These are phyloP conservation scores for Gnathonemus longibarbis DNA, from an alignment of 2,113 vertebrate species.

Conservation along the genomic window DNA sequence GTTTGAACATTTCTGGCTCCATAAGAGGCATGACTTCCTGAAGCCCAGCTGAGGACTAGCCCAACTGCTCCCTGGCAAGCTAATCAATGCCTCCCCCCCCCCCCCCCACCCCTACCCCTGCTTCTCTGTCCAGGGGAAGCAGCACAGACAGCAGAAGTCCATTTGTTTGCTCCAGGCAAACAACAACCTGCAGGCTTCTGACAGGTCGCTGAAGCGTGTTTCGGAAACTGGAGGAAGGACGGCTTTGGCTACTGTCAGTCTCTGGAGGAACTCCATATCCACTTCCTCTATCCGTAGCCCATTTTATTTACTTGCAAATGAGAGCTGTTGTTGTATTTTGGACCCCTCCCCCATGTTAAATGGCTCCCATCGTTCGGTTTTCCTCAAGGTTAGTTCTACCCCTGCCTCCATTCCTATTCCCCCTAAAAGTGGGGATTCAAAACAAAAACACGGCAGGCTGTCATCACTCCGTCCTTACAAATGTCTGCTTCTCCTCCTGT, in stretches of 20 bases:
- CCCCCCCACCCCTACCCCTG: background rate
- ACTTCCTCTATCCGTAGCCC: background rate
- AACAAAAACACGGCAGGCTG: background rate
- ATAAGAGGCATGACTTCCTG: background rate
- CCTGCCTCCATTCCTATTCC: background rate
- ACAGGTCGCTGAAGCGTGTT: background rate
- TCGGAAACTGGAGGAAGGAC: background rate
- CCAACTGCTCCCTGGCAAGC: background rate
- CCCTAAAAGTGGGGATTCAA: background rate
- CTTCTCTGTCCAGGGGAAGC: background rate
- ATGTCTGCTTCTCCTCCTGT: background rate
- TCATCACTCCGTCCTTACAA: background rate
- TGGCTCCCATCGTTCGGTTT: background rate
- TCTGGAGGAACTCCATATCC: background rate
- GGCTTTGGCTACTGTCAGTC: background rate
- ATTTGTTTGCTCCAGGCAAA: background rate
- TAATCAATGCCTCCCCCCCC: background rate
- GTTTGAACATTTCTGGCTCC: background rate
- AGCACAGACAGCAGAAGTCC: background rate
- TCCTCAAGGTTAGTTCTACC: background rate
- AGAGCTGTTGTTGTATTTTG: background rate
- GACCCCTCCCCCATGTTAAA: background rate
- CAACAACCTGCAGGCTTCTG: background rate
- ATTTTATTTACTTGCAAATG: background rate
- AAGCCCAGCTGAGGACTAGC: background rate